Evolutionary conservation across 53 echinoderm and acorn worm species (phyloP).

Genomic region (Patiria pectinifera): DNA sequence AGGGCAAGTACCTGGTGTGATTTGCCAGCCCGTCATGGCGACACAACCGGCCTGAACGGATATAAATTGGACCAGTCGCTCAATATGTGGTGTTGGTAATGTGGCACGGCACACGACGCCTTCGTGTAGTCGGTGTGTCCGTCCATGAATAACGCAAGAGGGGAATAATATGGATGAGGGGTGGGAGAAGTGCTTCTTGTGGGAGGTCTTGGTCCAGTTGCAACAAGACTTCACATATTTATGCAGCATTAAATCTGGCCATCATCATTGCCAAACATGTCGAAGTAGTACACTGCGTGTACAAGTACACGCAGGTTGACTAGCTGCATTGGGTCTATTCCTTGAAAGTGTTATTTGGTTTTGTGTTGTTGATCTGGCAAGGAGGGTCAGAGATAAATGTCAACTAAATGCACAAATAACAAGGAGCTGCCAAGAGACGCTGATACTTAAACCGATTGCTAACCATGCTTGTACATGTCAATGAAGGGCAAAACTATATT

Average conservation of each 20-base stretch:
- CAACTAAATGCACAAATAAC: neutral
- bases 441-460: too few species aligned
- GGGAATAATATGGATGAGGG: neutral
- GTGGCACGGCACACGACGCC: neutral
- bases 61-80: constrained; percentile 2
- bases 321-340: neutral
- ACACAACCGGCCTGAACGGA: neutral
- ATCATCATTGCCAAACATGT: neutral
- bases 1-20: constrained; percentile 29
- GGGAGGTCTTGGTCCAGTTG: neutral
- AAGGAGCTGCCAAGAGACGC: neutral
- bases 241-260: neutral
- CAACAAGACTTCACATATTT: neutral
- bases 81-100: neutral
- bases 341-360: neutral
- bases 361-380: neutral
- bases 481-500: too few species aligned
- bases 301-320: too few species aligned
- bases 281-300: too few species aligned
- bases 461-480: too few species aligned
- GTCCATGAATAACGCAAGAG: neutral
- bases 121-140: neutral
- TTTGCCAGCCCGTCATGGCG: neutral
- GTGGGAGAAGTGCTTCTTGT: neutral
- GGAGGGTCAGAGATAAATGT: neutral